Percentiles rank a stretch among this genome's conserved stretches.
These are phyloP conservation scores for Colistium nudipinnis DNA, from an alignment of 2,113 vertebrate genomes.

Conservation along the genomic window DNA sequence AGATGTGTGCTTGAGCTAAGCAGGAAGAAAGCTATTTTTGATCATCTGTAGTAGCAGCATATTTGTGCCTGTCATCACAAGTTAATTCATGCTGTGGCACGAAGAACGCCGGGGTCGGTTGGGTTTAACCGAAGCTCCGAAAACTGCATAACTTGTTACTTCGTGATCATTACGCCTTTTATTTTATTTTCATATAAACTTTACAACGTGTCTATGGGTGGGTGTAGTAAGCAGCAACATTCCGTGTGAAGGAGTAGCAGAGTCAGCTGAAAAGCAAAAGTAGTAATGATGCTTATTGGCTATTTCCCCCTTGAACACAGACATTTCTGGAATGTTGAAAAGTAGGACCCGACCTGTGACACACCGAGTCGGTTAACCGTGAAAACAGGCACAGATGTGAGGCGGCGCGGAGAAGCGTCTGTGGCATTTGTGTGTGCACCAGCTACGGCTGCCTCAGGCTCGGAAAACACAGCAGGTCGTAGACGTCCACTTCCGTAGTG, in stretches of 20 bases:
- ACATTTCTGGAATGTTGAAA: slow-evolving; percentile 75
- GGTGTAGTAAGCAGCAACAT: slow-evolving; percentile 52
- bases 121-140: background rate
- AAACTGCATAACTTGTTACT: slow-evolving; percentile 14
- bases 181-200: slow-evolving; percentile 18
- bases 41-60: slow-evolving; percentile 45
- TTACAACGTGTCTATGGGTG: slow-evolving; percentile 10
- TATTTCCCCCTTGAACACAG: slow-evolving; percentile 41
- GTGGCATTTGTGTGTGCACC: background rate
- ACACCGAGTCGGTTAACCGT: slow-evolving; percentile 26
- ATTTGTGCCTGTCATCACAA: slow-evolving; percentile 62
- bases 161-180: background rate
- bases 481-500: background rate
- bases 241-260: slow-evolving; percentile 47
- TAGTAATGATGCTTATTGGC: slow-evolving; percentile 12
- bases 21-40: slow-evolving; percentile 70
- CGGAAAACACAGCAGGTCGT: background rate
- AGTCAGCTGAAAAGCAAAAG: slow-evolving; percentile 36
- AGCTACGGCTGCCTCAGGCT: slow-evolving; percentile 5
- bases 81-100: slow-evolving; percentile 42
- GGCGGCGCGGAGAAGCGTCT: slow-evolving; percentile 1
- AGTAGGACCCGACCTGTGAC: slow-evolving; percentile 45
- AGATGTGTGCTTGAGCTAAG: slow-evolving; percentile 52
- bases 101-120: slow-evolving; percentile 5
- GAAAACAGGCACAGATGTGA: slow-evolving; percentile 55